Conservation (phyloP, 2,888 invertebrate genomes). For the Himalopsyche kuldschensis region DNA sequence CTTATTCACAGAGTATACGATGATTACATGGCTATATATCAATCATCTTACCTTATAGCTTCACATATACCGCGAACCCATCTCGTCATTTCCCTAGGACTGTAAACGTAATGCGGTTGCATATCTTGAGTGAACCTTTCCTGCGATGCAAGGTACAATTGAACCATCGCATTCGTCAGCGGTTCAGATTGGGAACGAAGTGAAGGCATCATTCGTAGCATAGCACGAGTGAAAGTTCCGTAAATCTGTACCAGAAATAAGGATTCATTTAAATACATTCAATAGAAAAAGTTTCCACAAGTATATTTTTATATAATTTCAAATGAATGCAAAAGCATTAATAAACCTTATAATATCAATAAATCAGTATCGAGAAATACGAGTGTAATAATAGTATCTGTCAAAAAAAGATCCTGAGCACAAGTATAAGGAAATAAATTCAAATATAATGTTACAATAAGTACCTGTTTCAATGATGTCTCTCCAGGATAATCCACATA, state of each 20-base stretch:
- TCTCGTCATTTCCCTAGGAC: constrained; percentile 97
- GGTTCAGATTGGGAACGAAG: constrained; percentile 94
- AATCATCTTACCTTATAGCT: constrained; percentile 70
- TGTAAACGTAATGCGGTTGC: constrained; percentile 99
- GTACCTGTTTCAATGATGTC: constrained; percentile 87
- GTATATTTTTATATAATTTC: no score
- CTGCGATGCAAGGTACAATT: constrained; percentile 95
- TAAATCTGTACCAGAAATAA: constrained; percentile 70
- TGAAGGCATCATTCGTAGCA: constrained; percentile 92
- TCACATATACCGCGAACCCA: constrained; percentile 99
- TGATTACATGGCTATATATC: not conserved
- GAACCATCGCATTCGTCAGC: constrained; percentile 98
- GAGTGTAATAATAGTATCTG: no score
- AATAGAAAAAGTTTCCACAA: not conserved
- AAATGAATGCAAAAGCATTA: no score
- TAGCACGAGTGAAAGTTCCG: constrained; percentile 97
- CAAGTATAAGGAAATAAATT: no score
- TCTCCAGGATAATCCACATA: constrained; percentile 99
- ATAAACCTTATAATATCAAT: no score
- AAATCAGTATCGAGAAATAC: no score
- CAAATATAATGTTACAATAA: not conserved
- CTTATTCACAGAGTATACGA: not conserved
- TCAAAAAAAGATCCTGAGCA: no score
- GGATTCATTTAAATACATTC: not conserved
- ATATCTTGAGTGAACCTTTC: constrained; percentile 99